phyloP scores from a whole-genome alignment of 2,888 invertebrate species.

The Ferdinandea cuprea region DNA sequence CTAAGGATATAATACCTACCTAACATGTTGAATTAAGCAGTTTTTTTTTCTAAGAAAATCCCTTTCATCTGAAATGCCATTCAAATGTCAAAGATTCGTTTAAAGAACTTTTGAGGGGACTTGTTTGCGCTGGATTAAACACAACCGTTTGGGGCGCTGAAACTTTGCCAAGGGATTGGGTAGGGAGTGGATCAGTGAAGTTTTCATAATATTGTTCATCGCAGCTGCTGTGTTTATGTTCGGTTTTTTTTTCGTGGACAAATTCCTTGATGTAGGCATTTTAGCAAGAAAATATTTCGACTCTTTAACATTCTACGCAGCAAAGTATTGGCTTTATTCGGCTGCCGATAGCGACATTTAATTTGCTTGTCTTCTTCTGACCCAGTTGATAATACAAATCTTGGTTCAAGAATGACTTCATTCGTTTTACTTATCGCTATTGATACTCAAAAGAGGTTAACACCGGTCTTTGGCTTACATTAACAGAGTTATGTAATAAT shows the following conservation, averaged over 20 bases:
- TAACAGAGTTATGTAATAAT: no score
- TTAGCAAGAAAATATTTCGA: constrained; percentile 12
- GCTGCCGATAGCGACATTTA: no score
- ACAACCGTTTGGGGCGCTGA: not conserved
- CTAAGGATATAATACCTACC: not conserved
- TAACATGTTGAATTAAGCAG: no score
- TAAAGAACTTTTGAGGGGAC: not conserved
- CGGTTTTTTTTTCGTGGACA: not conserved
- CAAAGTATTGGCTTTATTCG: no score
- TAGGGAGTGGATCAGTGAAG: not conserved
- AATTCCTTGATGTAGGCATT: constrained; percentile 37
- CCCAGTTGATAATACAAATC: no score
- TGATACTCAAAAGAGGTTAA: no score
- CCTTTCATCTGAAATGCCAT: constrained; percentile 8
- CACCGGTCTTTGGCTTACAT: no score
- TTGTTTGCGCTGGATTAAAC: not conserved
- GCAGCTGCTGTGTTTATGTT: constrained; percentile 42
- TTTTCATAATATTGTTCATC: not conserved
- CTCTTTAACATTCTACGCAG: not conserved
- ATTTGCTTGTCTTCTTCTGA: no score
- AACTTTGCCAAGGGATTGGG: not conserved
- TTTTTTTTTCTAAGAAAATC: constrained; percentile 1
- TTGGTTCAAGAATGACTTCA: no score
- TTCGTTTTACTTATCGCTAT: no score
- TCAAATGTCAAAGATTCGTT: constrained; percentile 16